Evolutionary conservation across 2,113 vertebrate genomes (phyloP).

Genomic region (Pollimyrus isidori): DNA sequence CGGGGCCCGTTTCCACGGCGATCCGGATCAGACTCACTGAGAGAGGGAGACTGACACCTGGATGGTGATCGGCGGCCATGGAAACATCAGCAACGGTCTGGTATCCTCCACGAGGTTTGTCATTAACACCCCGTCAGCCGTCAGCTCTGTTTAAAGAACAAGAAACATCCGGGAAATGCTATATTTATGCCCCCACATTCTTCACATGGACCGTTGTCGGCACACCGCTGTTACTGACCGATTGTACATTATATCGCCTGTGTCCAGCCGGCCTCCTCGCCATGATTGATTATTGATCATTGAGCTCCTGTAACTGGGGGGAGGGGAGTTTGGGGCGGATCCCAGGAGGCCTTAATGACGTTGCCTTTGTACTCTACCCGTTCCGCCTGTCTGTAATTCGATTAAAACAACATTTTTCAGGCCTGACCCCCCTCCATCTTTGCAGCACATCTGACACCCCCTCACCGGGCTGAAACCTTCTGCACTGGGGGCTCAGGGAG

Average conservation of each 20-base stretch:
- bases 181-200: neutral
- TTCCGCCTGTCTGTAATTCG: neutral
- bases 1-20: neutral
- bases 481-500: neutral
- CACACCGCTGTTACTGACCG: neutral
- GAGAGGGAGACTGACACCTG: neutral
- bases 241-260: neutral
- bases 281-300: neutral
- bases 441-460: neutral
- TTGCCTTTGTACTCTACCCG: neutral
- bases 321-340: neutral
- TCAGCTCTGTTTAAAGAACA: constrained; percentile 37
- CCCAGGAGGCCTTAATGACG: neutral
- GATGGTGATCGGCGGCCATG: neutral
- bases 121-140: constrained; percentile 47
- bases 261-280: neutral
- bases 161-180: constrained; percentile 14
- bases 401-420: neutral
- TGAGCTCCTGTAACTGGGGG: neutral
- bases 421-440: neutral
- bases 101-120: constrained; percentile 43
- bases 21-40: neutral
- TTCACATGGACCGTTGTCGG: neutral
- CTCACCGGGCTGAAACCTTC: neutral
- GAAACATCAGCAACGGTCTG: neutral